Conservation (phyloP, 2,113 vertebrate species). For the Campylomormyrus numenius region DNA sequence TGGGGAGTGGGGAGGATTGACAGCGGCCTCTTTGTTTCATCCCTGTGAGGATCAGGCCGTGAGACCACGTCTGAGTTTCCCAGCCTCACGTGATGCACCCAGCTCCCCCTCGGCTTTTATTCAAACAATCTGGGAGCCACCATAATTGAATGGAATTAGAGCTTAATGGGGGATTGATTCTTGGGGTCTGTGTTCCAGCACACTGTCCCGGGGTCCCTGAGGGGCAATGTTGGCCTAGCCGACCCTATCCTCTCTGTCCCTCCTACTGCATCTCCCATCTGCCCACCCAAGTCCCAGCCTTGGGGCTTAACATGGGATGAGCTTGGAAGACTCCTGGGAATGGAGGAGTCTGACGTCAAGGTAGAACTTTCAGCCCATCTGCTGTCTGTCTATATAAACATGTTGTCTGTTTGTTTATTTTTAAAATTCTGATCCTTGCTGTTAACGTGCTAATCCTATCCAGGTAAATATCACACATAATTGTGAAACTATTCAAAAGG, state of each 20-base stretch:
- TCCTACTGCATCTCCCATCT: conserved; percentile 12
- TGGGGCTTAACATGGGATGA: conserved; percentile 6
- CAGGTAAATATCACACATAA: background rate
- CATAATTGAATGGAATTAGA: conserved; percentile 50
- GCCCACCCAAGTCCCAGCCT: conserved; percentile 16
- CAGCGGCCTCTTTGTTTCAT: conserved; percentile 43
- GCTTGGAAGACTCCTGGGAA: conserved; percentile 15
- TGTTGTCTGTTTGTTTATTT: conserved; percentile 5
- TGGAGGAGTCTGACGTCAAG: conserved; percentile 3
- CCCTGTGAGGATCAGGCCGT: conserved; percentile 34
- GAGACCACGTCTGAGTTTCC: conserved; percentile 42
- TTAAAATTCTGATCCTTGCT: background rate
- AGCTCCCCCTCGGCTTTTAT: conserved; percentile 33
- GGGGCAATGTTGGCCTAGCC: conserved; percentile 29
- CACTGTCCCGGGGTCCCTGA: conserved; percentile 24
- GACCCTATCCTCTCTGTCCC: background rate
- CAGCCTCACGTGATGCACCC: conserved; percentile 36
- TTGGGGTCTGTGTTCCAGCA: conserved; percentile 32
- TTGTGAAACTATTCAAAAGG: background rate
- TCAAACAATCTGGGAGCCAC: conserved; percentile 40
- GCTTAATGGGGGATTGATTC: conserved; percentile 39
- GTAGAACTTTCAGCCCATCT: conserved; percentile 29
- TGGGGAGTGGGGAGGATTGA: conserved; percentile 24
- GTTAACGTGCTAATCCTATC: background rate
- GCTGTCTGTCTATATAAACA: conserved; percentile 30